Base-by-base conservation (phyloP, 23 tunicate genomes). In the Styela plicata region DNA sequence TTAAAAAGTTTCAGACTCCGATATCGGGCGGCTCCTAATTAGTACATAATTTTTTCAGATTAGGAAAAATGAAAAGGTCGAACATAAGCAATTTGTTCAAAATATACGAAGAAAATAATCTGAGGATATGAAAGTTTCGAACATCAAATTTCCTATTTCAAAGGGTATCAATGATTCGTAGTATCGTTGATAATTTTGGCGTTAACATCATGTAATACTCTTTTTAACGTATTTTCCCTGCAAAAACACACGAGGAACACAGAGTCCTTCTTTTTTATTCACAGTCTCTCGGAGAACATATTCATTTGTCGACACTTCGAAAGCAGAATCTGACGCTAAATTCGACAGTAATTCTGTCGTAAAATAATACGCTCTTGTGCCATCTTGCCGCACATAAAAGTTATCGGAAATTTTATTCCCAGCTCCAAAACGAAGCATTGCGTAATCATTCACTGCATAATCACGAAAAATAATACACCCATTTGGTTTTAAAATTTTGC, bases 351-450 rank as follows among this genome's bases (percentile, higher is more conserved):
- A 63, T 36, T 86, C 96, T 79, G 65, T 84, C 22, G 79, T 68
- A 80, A 95, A 95, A 73, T 89, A 95, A 70, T 95, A 95, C 3
- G 96, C 95, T 37, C 99, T 83, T 21, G 99, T 95, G 2, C 99
- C 99, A 84, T 95, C 99, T 65, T 95, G 99, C 21, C 99, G 85
- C 7, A 83, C 92, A 76, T 95, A 95, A 75, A 95, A 95, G 33
- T 86, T 84, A 1, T 95, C 96, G 2, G 86, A 80, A 18, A 95
- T 90, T 80, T 95, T 95, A 70, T 85, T 86, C 2, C 99, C 99
- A 2, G 89, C 77, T 7, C 74, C 83, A 64, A 95, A 95, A 24
- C 99, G 71, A 33, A 95, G 74, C 99, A 95, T 95, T 30, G 99
- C 99, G 89, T 93, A 87, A 80, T 95, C 99, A 64, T 90, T 74